phyloP scores from a whole-genome alignment of 2,888 invertebrate species.

The Synanthedon formicaeformis region DNA sequence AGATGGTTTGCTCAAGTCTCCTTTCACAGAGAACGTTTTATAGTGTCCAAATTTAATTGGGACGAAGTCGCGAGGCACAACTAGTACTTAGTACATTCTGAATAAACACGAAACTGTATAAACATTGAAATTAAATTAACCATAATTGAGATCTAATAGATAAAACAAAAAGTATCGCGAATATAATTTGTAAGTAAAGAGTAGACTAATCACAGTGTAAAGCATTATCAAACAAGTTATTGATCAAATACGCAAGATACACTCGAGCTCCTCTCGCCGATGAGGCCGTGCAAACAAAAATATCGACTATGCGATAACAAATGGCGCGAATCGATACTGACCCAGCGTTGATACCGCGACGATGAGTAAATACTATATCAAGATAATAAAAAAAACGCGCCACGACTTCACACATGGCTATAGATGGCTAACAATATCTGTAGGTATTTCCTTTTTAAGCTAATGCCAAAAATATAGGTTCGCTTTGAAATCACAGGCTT shows the following conservation, averaged over 20 bases:
- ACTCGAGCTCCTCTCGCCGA: constrained; percentile 53
- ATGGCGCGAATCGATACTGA: constrained; percentile 50
- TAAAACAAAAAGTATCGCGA: constrained; percentile 38
- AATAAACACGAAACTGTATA: background rate
- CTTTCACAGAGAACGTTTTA: no score
- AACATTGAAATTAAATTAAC: constrained; percentile 18
- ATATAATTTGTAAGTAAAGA: constrained; percentile 33
- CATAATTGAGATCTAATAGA: constrained; percentile 28
- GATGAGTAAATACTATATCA: constrained; percentile 37
- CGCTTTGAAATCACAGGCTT: no score
- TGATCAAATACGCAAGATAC: constrained; percentile 63
- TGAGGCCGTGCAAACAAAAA: constrained; percentile 56
- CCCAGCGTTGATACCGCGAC: constrained; percentile 35
- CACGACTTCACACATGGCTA: constrained; percentile 7
- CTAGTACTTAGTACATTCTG: background rate
- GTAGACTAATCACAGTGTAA: constrained; percentile 51
- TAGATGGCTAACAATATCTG: no score
- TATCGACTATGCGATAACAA: constrained; percentile 62
- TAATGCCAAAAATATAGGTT: no score
- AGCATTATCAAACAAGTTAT: constrained; percentile 62
- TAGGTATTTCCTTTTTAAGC: background rate
- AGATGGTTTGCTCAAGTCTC: no score
- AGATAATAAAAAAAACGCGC: constrained; percentile 40
- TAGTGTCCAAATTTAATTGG: no score
- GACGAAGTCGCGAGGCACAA: no score